Evolutionary conservation across 2,797 vertebrate genomes (phyloP), one percentile per base, ranked within the genome.

Genomic region (Lycodopsis pacificus): DNA sequence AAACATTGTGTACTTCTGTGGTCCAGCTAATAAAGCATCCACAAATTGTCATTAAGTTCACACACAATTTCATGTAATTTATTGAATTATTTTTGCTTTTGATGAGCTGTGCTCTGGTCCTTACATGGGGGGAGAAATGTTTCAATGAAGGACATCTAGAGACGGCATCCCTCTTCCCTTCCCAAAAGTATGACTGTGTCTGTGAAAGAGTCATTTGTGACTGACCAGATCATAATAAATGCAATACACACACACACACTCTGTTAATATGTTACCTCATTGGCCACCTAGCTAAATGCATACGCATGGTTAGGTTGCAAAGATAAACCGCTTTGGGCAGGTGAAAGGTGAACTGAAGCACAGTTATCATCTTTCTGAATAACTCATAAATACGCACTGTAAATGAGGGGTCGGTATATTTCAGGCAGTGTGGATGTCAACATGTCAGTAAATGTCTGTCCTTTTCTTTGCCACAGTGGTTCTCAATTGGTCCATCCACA

Each of bases 51-150:
- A 76, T 54, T 3, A 36, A 65, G 30, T 63, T 71, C 19, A 59
- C 22, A 54, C 4, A 59, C 11, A 4, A n/a, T 79, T 64, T 69
- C 1, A 2, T 36, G 3, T 25, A 36, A 13, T 73, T 34, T 48
- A 20, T 57, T 34, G 11, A 17, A 17, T 4, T 49, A 15, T 84
- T 25, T 78, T 77, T 42, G 30, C 13, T 74, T 62, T 75, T 70
- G 76, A 79, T 80, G 40, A 65, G 34, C 71, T 76, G 81, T 90
- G 89, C 88, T 89, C 90, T 90, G 90, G 83, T 81, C 80, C 80
- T 80, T 58, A 71, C 64, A 36, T 57, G 38, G 36, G 81, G 46
- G 83, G 76, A 79, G 71, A 82, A 67, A 79, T 13, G 63, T 79
- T 69, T 89, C 53, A 85, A 77, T 73, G 77, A 87, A 83, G 85